phyloP scores from a whole-genome alignment of 2,797 vertebrate genomes.

The Liparis tanakae region DNA sequence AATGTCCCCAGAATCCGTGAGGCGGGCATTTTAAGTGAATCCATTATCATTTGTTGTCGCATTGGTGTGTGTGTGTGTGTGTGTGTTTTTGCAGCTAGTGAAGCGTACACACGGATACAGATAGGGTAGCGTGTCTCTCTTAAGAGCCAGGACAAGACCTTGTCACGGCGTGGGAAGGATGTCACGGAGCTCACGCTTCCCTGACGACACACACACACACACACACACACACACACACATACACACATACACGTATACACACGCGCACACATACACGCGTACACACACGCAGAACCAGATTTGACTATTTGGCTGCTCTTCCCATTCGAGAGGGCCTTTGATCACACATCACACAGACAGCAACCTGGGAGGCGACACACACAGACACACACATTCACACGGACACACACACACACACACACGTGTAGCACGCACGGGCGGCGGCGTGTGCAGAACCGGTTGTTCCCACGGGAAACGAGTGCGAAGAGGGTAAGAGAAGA shows the following conservation, averaged over 20 bases:
- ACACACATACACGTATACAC: too few relatives aligned
- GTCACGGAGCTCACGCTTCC: slow-evolving; percentile 6
- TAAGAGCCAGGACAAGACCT: slow-evolving; percentile 17
- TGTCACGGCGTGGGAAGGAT: slow-evolving; percentile 9
- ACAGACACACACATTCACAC: slow-evolving; percentile 16
- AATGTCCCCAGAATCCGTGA: slow-evolving; percentile 24
- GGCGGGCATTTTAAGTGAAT: slow-evolving; percentile 37
- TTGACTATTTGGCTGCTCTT: slow-evolving; percentile 58
- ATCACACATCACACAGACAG: slow-evolving; percentile 73
- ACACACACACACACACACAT: neutral
- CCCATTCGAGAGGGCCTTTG: slow-evolving; percentile 59
- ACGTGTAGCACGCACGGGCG: too few relatives aligned
- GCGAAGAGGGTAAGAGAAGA: slow-evolving; percentile 47
- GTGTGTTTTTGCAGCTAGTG: neutral
- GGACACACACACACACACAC: neutral
- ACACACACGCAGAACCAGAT: slow-evolving; percentile 3
- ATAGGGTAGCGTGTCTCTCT: neutral
- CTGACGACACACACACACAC: neutral
- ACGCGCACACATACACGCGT: neutral
- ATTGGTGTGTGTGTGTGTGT: slow-evolving; percentile 2
- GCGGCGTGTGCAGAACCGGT: slow-evolving; percentile 43
- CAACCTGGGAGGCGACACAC: slow-evolving; percentile 50
- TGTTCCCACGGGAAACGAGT: slow-evolving; percentile 42
- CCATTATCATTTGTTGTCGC: slow-evolving; percentile 11
- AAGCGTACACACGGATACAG: neutral